phyloP scores from a whole-genome alignment of 2,113 vertebrate species.

The Microcebus murinus region DNA sequence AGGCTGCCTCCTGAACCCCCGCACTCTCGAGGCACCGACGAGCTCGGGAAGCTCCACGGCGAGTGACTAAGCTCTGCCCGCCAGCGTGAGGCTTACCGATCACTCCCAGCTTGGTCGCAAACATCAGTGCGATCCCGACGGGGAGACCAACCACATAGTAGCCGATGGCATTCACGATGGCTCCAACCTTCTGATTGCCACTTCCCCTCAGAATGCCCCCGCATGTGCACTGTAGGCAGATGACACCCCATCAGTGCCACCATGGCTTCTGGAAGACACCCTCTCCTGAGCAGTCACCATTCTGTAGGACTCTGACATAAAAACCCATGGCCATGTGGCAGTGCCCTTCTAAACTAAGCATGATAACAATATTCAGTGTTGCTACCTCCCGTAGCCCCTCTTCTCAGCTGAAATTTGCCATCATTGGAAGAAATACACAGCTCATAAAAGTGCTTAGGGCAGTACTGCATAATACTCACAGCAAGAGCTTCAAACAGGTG shows the following conservation, averaged over 20 bases:
- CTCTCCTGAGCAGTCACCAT: background rate
- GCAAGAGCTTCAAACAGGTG: conserved; percentile 86
- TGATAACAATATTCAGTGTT: background rate
- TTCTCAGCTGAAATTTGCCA: background rate
- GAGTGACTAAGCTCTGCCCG: too few species aligned
- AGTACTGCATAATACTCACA: conserved; percentile 77
- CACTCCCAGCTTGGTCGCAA: conserved; percentile 87
- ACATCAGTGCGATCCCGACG: conserved; percentile 90
- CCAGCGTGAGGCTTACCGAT: conserved; percentile 85
- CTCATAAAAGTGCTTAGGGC: background rate
- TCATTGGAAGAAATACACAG: background rate
- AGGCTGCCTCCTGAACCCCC: background rate
- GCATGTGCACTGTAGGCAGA: conserved; percentile 85
- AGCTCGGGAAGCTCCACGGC: background rate
- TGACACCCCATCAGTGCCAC: background rate
- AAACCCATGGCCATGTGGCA: background rate
- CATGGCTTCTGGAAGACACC: background rate
- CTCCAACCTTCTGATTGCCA: conserved; percentile 94
- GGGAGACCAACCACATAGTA: conserved; percentile 93
- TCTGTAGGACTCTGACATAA: background rate
- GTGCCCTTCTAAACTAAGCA: background rate
- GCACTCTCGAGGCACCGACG: background rate
- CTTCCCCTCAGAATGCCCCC: conserved; percentile 91
- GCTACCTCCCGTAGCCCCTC: background rate
- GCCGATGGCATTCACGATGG: conserved; percentile 90